Conservation (phyloP, 2,888 invertebrate species). For the Philaethria dido region DNA sequence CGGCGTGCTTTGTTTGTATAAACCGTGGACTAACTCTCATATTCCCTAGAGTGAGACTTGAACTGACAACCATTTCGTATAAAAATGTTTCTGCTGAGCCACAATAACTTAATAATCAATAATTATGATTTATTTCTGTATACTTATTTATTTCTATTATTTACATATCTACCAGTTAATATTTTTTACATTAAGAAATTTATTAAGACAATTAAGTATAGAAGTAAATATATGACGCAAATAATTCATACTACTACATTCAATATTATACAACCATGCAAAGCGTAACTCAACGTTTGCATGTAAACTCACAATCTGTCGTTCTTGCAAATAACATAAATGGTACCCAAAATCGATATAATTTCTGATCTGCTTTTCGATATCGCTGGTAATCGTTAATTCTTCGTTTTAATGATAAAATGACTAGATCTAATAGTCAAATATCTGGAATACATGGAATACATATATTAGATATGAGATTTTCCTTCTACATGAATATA, state of each 20-base stretch:
- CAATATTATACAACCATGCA: neutral
- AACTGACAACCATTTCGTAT: too few species aligned
- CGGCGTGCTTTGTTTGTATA: too few species aligned
- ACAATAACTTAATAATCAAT: too few species aligned
- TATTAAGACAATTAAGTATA: neutral
- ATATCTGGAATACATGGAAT: neutral
- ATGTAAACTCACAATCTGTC: constrained; percentile 12
- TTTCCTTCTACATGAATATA: too few species aligned
- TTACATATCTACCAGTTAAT: too few species aligned
- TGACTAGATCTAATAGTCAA: neutral
- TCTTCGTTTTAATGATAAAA: neutral
- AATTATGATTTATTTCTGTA: too few species aligned
- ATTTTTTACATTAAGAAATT: too few species aligned
- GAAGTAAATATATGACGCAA: neutral
- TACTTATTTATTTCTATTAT: too few species aligned
- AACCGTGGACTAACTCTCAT: too few species aligned
- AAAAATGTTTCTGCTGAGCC: too few species aligned
- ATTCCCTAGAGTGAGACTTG: too few species aligned
- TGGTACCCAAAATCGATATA: neutral
- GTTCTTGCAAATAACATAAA: constrained; percentile 2
- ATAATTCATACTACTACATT: neutral
- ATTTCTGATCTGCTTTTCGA: neutral
- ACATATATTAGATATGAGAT: too few species aligned
- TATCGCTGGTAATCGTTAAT: neutral
- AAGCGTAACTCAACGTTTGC: constrained; percentile 16